Evolutionary conservation across 2,797 vertebrate species (phyloP).

Genomic region (Scarus forsteni): DNA sequence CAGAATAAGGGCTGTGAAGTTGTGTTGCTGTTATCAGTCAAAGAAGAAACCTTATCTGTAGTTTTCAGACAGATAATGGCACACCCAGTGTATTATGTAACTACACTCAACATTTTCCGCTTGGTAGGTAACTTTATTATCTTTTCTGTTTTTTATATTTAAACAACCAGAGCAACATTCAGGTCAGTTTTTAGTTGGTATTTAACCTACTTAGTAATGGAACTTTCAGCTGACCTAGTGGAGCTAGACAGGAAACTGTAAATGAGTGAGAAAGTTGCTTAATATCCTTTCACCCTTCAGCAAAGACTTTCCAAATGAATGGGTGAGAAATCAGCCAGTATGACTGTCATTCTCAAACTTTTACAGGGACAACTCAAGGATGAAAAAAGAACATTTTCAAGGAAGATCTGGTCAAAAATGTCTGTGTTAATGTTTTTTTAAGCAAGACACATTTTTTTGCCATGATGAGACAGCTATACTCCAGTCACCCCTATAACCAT

Average conservation of each 20-base stretch:
- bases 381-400: too few relatives aligned
- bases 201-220: not conserved
- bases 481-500: too few relatives aligned
- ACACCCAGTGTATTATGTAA: constrained; percentile 40
- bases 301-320: not conserved
- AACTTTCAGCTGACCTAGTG: not conserved
- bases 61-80: constrained; percentile 49
- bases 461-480: too few relatives aligned
- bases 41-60: constrained; percentile 56
- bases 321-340: not conserved
- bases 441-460: too few relatives aligned
- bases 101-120: not conserved
- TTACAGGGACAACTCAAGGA: too few relatives aligned
- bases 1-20: constrained; percentile 3
- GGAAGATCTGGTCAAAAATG: too few relatives aligned
- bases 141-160: not conserved
- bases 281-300: constrained; percentile 8
- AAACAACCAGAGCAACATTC: not conserved
- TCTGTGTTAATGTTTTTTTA: too few relatives aligned
- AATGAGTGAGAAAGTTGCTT: constrained; percentile 14
- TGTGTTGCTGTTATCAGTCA: constrained; percentile 10
- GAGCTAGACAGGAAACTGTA: constrained; percentile 28
- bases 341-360: too few relatives aligned
- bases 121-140: not conserved
- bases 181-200: constrained; percentile 2